Evolutionary conservation across 2,888 invertebrate species (phyloP).

Genomic region (Caenorhabditis sp.): DNA sequence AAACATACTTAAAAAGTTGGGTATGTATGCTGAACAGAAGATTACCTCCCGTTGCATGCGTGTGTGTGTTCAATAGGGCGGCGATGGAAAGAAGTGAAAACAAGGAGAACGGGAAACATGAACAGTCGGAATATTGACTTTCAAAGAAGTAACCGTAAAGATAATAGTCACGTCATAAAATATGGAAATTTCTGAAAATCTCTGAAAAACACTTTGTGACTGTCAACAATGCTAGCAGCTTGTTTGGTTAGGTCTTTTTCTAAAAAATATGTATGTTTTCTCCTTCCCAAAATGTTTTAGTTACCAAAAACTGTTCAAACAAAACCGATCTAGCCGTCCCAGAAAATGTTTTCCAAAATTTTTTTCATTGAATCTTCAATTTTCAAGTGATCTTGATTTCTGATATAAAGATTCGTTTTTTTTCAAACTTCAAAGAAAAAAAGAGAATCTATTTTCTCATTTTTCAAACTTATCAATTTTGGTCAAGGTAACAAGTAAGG

Average conservation of each 20-base stretch:
- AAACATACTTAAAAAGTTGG: slow-evolving; percentile 6
- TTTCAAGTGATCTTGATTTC: not conserved
- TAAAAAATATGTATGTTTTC: too few species aligned
- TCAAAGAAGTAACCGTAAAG: not conserved
- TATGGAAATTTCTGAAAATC: not conserved
- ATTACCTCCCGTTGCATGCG: slow-evolving; percentile 31
- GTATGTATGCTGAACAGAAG: slow-evolving; percentile 27
- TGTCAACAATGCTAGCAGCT: too few species aligned
- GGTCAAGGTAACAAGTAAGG: slow-evolving; percentile 11
- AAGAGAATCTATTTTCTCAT: not conserved
- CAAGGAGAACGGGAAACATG: slow-evolving; percentile 7
- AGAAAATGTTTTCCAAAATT: too few species aligned
- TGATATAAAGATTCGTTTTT: not conserved
- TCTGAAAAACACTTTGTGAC: too few species aligned
- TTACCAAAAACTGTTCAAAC: not conserved
- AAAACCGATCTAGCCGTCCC: not conserved
- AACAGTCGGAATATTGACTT: slow-evolving; percentile 16
- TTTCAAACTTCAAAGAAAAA: not conserved
- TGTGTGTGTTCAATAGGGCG: slow-evolving; percentile 28
- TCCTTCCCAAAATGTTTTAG: too few species aligned
- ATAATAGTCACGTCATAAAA: not conserved
- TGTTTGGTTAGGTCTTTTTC: too few species aligned
- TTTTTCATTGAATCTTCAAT: not conserved
- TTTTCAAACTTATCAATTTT: not conserved
- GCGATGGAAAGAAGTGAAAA: not conserved